A percentile compares a stretch with the other conserved stretches of the same genome.
Conservation (phyloP, 1,140 invertebrate genomes). For the Drosophila setifemur region DNA sequence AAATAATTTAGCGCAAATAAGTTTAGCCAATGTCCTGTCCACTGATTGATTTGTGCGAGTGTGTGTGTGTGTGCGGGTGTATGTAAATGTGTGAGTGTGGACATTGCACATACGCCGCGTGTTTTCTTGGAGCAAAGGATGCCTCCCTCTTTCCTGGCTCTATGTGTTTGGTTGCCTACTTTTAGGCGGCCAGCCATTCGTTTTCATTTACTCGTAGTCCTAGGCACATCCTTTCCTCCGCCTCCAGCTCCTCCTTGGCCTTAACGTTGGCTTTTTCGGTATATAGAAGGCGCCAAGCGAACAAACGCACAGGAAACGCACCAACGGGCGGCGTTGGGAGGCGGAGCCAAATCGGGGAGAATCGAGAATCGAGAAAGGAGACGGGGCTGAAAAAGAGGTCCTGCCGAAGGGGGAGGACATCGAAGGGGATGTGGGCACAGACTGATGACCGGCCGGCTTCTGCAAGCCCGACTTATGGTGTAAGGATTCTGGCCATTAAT, state of each 20-base stretch:
- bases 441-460: background rate
- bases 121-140: conserved; percentile 41
- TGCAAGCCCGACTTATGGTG: conserved; percentile 41
- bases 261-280: conserved; percentile 72
- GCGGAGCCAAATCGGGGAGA: conserved; percentile 58
- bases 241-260: conserved; percentile 42
- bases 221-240: conserved; percentile 5
- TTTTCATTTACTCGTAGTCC: conserved; percentile 58
- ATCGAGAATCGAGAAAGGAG: background rate
- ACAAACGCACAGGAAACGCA: conserved; percentile 60
- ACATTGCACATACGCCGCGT: conserved; percentile 51
- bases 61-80: background rate
- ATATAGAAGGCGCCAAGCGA: conserved; percentile 61
- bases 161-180: conserved; percentile 57
- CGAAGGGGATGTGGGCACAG: background rate
- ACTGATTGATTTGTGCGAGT: conserved; percentile 30
- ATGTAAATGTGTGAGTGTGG: background rate
- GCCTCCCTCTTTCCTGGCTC: conserved; percentile 25
- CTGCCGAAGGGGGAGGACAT: background rate
- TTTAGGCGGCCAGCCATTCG: conserved; percentile 72
- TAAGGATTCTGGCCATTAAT: conserved; percentile 66
- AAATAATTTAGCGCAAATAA: conserved; percentile 62
- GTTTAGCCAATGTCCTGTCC: conserved; percentile 41
- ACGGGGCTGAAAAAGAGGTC: background rate
- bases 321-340: conserved; percentile 64